Conservation (phyloP, 2,113 vertebrate genomes). For the Coryphaenoides rupestris region DNA sequence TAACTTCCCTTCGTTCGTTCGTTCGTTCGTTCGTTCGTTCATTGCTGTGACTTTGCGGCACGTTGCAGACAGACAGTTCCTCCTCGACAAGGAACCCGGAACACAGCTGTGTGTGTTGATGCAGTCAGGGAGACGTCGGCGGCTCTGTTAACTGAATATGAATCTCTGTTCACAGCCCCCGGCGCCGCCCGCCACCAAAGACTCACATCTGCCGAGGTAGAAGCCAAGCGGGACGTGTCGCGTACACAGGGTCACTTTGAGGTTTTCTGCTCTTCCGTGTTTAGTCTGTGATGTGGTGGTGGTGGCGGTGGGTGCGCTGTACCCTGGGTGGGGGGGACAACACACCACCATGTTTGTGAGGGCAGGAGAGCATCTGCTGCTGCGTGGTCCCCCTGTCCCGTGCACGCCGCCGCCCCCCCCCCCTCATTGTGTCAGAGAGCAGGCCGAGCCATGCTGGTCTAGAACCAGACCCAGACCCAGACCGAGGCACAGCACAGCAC, state of each 20-base stretch:
- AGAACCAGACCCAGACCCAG: too few species aligned
- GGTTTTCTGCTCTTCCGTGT: slow-evolving; percentile 29
- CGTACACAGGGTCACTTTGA: slow-evolving; percentile 33
- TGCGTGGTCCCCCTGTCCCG: too few species aligned
- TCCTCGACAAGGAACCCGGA: slow-evolving; percentile 22
- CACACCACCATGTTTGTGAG: background rate
- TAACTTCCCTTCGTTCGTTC: too few species aligned
- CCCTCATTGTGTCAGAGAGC: slow-evolving; percentile 8
- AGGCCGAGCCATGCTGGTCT: background rate
- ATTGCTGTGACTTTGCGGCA: background rate
- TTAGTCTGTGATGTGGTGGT: slow-evolving; percentile 21
- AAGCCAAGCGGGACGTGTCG: slow-evolving; percentile 14
- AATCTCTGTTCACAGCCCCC: slow-evolving; percentile 43
- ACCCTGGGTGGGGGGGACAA: too few species aligned
- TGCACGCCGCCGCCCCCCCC: background rate
- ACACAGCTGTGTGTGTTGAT: slow-evolving; percentile 26
- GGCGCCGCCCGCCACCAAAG: slow-evolving; percentile 24
- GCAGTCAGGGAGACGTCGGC: slow-evolving; percentile 21
- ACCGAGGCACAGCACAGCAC: slow-evolving; percentile 16
- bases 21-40: too few species aligned
- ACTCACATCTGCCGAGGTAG: slow-evolving; percentile 14
- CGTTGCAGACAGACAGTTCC: slow-evolving; percentile 15
- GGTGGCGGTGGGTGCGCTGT: too few species aligned
- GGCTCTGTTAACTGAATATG: slow-evolving; percentile 32
- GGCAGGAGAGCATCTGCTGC: slow-evolving; percentile 10